Base-by-base conservation (phyloP, 2,888 invertebrate genomes). In the Polyommatus iphigenia region DNA sequence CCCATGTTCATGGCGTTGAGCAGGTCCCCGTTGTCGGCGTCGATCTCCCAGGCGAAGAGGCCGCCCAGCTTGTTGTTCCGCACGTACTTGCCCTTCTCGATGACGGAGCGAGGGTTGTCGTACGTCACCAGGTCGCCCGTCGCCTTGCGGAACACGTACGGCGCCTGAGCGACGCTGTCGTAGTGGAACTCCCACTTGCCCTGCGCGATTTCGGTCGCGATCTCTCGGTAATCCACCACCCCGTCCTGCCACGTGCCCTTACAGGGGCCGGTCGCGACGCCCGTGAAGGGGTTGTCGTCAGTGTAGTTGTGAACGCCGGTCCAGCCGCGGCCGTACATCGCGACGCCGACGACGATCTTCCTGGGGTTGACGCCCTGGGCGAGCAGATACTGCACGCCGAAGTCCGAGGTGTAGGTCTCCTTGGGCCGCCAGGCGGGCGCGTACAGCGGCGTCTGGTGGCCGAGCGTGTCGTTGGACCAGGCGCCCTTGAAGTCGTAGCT, bases 181-280 rank as follows among this genome's bases (percentile, higher is more conserved):
- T 93, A 94, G 67, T 89, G 89, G 81, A 93, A 94, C 80, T 93
- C 91, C 93, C 93, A 94, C 81, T 92, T 89, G 0, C 91, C 91
- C 78, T 86, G 84, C 13, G 92, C 91, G 7, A 94, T 90, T 78
- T 90, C 93, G 2, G 85, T 91, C 0, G 92, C 93, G 2, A 94
- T 91, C 78, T 92, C 92, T 80, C 94, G 90, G 79, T 94, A 94
- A 80, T 94, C 94, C 0, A 94, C 93, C 0, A 94, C 94, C 13
- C 94, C 94, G 6, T 94, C 94, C 79, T 94, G 94, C 94, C 94
- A 94, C 0, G 93, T 91, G 1, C 94, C 94, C 80, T 94, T 94
- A 71, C 89, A 89, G 0, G 94, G 91, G 0, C 94, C 94, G 46
- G 91, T 89, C 1, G 94, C 94, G 59, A 89, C 89, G 0, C 94